Evolutionary conservation across 1,140 invertebrate genomes (phyloP), one percentile per base, ranked within the genome.

Genomic region (Heliconius hewitsoni): DNA sequence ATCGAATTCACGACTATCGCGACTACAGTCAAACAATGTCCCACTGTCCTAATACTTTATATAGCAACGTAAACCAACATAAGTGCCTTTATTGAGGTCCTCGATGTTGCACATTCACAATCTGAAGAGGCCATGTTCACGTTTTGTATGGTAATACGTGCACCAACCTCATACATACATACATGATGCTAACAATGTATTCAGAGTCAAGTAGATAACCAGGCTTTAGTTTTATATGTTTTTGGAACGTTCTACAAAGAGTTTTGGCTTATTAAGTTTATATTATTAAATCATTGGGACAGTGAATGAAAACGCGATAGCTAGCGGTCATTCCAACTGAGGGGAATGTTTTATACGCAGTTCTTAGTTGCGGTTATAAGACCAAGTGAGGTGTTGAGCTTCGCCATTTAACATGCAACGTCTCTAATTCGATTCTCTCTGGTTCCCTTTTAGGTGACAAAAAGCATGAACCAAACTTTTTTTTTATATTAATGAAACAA

Each of bases 71-170:
- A 30, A 13, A 66, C 3, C 60, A 66, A 9, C 60, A 66, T 30
- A 66, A 66, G 60, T 18, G 13, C 27, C 60, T 66, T 66, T 66
- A 66, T 66, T 70, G 57, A 76, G 23, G 60, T 71, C 75, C 39
- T 66, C 60, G 42, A 84, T 84, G 81, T 83, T 84, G 79, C 77
- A 50, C 74, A 76, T 80, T 81, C 74, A 74, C 78, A 75, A 82
- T 76, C 73, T 73, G 73, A 75, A 74, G 72, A n/a, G 60, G 72
- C 71, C 23, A 55, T 37, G 71, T 74, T 46, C 27, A 76, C 81
- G 81, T 84, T 84, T 80, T 80, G 81, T 84, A 84, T 84, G 83
- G 73, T 82, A 84, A 84, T 84, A 75, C 75, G 76, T 76, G 74
- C 78, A 74, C 13, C 27, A 11, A 57, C 34, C 79, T 84, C 83